Conservation (phyloP, 2,113 vertebrate genomes). For the Bos indicus region DNA sequence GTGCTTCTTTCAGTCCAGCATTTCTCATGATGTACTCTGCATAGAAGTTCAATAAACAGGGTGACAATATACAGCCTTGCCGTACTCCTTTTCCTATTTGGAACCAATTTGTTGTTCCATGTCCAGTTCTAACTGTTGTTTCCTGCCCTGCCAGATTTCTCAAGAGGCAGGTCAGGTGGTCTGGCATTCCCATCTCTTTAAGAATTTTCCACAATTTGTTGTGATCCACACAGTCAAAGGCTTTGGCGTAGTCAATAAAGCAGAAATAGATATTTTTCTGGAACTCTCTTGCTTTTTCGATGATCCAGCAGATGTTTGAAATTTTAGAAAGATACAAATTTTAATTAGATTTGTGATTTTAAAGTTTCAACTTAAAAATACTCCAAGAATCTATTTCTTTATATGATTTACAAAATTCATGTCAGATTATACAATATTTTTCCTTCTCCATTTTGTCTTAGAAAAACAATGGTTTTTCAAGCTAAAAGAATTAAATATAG, state of each 20-base stretch:
- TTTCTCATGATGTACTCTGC: background rate
- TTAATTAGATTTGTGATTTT: background rate
- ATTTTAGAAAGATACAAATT: background rate
- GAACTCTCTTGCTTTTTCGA: background rate
- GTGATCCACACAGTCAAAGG: background rate
- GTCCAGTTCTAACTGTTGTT: background rate
- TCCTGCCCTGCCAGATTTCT: background rate
- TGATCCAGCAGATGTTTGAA: background rate
- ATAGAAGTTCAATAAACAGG: background rate
- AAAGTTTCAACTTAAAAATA: background rate
- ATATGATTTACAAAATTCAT: background rate
- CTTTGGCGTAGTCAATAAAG: background rate
- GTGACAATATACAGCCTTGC: background rate
- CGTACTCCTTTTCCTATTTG: background rate
- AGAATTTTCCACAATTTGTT: background rate
- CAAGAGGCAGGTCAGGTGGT: background rate
- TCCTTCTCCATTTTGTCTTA: background rate
- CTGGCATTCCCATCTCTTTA: background rate
- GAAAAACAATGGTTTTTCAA: background rate
- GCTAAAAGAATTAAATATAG: background rate
- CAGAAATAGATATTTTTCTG: background rate
- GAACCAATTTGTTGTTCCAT: background rate
- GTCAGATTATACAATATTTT: background rate
- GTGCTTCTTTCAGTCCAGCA: rapidly evolving
- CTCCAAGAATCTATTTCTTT: background rate